Evolutionary conservation across 2,888 invertebrate genomes (phyloP).

Genomic region (Atrina japonica): DNA sequence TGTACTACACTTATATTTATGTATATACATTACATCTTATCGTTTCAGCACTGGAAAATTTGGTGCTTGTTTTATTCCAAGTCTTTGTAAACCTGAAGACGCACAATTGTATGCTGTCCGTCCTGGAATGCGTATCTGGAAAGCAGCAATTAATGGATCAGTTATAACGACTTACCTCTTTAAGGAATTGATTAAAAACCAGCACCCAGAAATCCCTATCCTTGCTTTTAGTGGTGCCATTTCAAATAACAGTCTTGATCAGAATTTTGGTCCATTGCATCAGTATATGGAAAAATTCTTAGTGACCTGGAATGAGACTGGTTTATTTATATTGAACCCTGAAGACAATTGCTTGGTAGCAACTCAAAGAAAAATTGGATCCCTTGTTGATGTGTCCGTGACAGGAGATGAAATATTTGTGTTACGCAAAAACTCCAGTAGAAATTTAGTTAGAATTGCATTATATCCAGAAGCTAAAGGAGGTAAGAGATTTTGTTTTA

Average conservation of each 20-base stretch:
- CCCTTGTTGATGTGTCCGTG: slow-evolving; percentile 78
- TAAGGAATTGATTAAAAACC: slow-evolving; percentile 83
- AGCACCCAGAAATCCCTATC: slow-evolving; percentile 60
- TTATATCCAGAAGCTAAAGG: slow-evolving; percentile 83
- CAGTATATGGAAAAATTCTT: slow-evolving; percentile 88
- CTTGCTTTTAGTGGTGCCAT: slow-evolving; percentile 64
- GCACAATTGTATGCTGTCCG: slow-evolving; percentile 88
- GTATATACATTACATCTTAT: no score
- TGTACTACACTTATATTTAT: no score
- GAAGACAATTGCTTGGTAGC: slow-evolving; percentile 85
- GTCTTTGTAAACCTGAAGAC: slow-evolving; percentile 82
- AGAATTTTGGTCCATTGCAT: slow-evolving; percentile 85
- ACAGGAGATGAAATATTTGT: slow-evolving; percentile 86
- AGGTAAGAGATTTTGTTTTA: no score
- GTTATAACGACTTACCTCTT: slow-evolving; percentile 93
- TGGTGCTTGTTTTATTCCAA: slow-evolving; percentile 84
- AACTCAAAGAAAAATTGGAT: slow-evolving; percentile 84
- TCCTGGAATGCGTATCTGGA: slow-evolving; percentile 92
- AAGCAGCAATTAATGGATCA: slow-evolving; percentile 87
- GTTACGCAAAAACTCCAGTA: slow-evolving; percentile 81
- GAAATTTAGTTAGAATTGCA: slow-evolving; percentile 90
- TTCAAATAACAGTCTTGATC: slow-evolving; percentile 41
- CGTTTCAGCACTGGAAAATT: slow-evolving; percentile 84
- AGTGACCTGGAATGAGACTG: slow-evolving; percentile 87
- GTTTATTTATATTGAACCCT: slow-evolving; percentile 89